A percentile compares a stretch with the other conserved stretches of the same genome.
Evolutionary conservation across 1,140 invertebrate genomes (phyloP).

Genomic region (Dendroctonus valens): DNA sequence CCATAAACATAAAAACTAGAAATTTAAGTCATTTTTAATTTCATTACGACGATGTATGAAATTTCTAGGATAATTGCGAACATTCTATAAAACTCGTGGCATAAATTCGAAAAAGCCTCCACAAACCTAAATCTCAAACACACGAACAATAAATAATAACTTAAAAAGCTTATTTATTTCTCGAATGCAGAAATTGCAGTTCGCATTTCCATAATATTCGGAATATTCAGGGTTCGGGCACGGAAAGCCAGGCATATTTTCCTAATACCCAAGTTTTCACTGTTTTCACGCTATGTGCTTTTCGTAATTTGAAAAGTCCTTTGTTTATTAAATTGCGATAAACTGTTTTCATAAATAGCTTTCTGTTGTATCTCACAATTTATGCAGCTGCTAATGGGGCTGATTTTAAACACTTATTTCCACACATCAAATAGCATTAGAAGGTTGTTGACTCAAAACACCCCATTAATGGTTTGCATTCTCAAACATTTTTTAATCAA

Average conservation of each 20-base stretch:
- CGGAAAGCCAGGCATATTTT: conserved; percentile 26
- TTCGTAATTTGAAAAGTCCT: conserved; percentile 25
- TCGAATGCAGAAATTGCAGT: conserved; percentile 33
- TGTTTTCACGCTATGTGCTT: conserved; percentile 30
- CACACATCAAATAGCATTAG: no score
- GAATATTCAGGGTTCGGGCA: conserved; percentile 18
- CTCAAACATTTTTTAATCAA: no score
- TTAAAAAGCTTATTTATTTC: conserved; percentile 29
- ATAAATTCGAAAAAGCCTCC: conserved; percentile 1
- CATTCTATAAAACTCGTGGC: no score
- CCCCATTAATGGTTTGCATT: no score
- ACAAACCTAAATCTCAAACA: conserved; percentile 7
- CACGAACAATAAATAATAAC: conserved; percentile 21
- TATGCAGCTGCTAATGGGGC: no score
- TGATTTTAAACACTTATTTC: no score
- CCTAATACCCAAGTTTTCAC: conserved; percentile 28
- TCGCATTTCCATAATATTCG: conserved; percentile 33
- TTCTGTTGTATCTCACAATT: no score
- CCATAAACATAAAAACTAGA: no score
- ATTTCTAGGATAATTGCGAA: no score
- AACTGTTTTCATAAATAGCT: conserved; percentile 11
- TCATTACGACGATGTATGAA: no score
- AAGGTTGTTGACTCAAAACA: no score
- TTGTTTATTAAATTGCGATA: conserved; percentile 31
- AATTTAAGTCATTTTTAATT: no score